Evolutionary conservation across 2,113 vertebrate genomes (phyloP), one percentile per base, ranked within the genome.

Genomic region (Oxyura jamaicensis): DNA sequence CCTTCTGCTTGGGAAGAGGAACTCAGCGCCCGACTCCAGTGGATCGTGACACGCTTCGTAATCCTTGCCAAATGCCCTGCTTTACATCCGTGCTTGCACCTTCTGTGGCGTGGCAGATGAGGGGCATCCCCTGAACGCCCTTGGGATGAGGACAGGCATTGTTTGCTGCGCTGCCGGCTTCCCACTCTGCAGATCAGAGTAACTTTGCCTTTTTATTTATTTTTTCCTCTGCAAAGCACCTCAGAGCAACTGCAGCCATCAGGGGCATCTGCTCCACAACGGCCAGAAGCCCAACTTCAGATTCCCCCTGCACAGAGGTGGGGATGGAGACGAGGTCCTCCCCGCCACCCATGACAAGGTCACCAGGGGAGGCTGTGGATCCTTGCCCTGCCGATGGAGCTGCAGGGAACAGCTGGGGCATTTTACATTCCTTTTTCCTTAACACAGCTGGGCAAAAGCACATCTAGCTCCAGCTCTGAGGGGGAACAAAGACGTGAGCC

Each of bases 381-480:
- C 28, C 44, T 1, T 58, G 11, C 6, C 4, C 36, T 19, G 15
- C 0, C 0, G 17, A 9, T 6, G 48, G 19, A 56, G 53, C 2
- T 1, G 36, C 18, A 55, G 19, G 36, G 13, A 66, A 73, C 0
- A 1, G 12, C 5, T 0, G 10, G 4, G 52, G 21, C 33, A 41
- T 26, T 53, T 16, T 58, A 55, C 5, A 50, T 41, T 77, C 63
- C 14, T 11, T 28, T 20, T 28, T 67, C 46, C 36, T 59, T 21
- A 91, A 39, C 36, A 4, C 66, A 63, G 21, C 7, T 42, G 16
- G 56, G 23, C 14, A 72, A 78, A 83, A 82, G 21, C 72, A 86
- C 59, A 22, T 19, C n/a, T 78, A 81, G 22, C 28, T 67, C 55
- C 59, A 84, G 68, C 53, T 90, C 14, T 50, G 20, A 26, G 31